Percentiles rank a stretch among this genome's conserved stretches.
Evolutionary conservation across 1,140 invertebrate genomes (phyloP).

Genomic region (Cyclina sinensis): DNA sequence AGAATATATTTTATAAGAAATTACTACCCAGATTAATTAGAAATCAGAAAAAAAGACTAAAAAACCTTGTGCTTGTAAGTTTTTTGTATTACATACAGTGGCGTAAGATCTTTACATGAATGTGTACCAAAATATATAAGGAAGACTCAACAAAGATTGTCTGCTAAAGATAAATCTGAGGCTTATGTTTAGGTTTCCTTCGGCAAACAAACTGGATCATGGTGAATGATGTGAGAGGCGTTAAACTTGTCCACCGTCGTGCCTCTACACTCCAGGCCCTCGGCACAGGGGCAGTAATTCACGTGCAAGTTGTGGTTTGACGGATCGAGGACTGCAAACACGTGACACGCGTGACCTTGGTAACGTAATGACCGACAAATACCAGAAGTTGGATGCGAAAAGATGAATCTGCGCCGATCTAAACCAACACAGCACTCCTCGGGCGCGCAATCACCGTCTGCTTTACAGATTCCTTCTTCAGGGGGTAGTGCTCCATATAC

Average conservation of each 20-base stretch:
- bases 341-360: slow-evolving; percentile 58
- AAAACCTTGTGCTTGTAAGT: no score
- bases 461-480: slow-evolving; percentile 56
- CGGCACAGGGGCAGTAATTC: slow-evolving; percentile 60
- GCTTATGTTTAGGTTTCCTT: no score
- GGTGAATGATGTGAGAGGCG: slow-evolving; percentile 36
- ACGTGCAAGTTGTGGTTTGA: slow-evolving; percentile 46
- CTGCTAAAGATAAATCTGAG: no score
- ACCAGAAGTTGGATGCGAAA: slow-evolving; percentile 21
- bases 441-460: slow-evolving; percentile 50
- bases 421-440: slow-evolving; percentile 59
- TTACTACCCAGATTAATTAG: no score
- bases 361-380: slow-evolving; percentile 58
- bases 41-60: no score
- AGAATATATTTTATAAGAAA: no score
- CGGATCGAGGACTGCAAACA: slow-evolving; percentile 47
- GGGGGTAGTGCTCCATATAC: slow-evolving; percentile 16
- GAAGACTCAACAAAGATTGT: no score
- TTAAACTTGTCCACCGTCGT: slow-evolving; percentile 45
- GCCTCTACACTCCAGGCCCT: slow-evolving; percentile 63
- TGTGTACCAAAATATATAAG: no score
- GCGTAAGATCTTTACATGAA: no score
- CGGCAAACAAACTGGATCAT: slow-evolving; percentile 61
- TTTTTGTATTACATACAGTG: no score
- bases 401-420: slow-evolving; percentile 35